A percentile compares a stretch with the other conserved stretches of the same genome.
phyloP scores from a whole-genome alignment of 2,797 vertebrate species.

The Alfaro cultratus region DNA sequence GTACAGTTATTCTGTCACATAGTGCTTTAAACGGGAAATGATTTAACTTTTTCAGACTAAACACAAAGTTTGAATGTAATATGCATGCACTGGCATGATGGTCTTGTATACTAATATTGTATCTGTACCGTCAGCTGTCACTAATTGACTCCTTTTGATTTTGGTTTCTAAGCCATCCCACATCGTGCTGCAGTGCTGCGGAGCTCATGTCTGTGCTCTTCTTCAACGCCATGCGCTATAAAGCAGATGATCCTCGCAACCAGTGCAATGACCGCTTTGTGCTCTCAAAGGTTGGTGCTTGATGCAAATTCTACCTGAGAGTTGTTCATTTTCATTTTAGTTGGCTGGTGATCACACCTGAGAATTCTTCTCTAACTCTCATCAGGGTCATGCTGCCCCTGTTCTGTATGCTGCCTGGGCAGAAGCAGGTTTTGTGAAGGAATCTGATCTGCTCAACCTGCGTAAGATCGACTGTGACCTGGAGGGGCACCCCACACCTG shows the following conservation, averaged over 20 bases:
- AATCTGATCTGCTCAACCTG: constrained; percentile 81
- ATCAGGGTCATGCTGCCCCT: constrained; percentile 83
- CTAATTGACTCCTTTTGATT: not conserved
- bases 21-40: constrained; percentile 1
- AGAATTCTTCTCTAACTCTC: rapidly evolving
- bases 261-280: constrained; percentile 88
- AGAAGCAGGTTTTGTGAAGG: constrained; percentile 81
- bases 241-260: constrained; percentile 82
- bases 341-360: not conserved
- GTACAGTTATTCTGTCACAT: not conserved
- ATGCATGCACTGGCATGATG: constrained; percentile 47
- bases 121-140: constrained; percentile 36
- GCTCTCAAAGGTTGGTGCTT: constrained; percentile 84
- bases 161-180: constrained; percentile 81
- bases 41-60: not conserved
- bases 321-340: not conserved
- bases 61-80: constrained; percentile 11
- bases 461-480: constrained; percentile 84
- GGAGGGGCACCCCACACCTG: constrained; percentile 86
- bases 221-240: constrained; percentile 90
- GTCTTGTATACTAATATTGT: not conserved
- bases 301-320: not conserved
- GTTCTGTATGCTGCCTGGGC: constrained; percentile 85
- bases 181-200: constrained; percentile 89
- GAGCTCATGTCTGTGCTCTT: constrained; percentile 92